A percentile compares a stretch with the other conserved stretches of the same genome.
Evolutionary conservation across 2,113 vertebrate species (phyloP).

Genomic region (Scomber japonicus): DNA sequence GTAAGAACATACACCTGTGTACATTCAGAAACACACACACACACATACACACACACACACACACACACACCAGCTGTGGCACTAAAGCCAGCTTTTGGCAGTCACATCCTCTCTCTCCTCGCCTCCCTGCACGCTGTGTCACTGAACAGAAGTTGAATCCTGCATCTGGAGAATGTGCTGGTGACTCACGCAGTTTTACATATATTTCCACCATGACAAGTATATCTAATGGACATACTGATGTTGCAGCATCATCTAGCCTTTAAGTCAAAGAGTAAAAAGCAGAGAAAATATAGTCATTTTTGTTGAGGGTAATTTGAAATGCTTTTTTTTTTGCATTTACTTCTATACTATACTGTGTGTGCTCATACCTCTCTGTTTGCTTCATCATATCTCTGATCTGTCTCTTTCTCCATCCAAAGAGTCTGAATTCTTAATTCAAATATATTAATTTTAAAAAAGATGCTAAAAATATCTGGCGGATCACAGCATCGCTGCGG

Average conservation of each 20-base stretch:
- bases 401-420: slow-evolving; percentile 28
- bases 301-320: neutral
- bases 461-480: slow-evolving; percentile 65
- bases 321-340: neutral
- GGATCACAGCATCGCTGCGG: slow-evolving; percentile 27
- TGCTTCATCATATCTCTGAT: slow-evolving; percentile 19
- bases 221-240: slow-evolving; percentile 23
- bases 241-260: neutral
- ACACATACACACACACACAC: slow-evolving; percentile 29
- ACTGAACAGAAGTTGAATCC: slow-evolving; percentile 50
- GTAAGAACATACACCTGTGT: slow-evolving; percentile 22
- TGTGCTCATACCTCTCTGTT: neutral
- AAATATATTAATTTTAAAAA: slow-evolving; percentile 62
- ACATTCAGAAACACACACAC: slow-evolving; percentile 16
- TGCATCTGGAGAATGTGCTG: slow-evolving; percentile 56
- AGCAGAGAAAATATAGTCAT: neutral
- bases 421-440: slow-evolving; percentile 68
- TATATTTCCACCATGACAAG: slow-evolving; percentile 4
- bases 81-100: slow-evolving; percentile 65
- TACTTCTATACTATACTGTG: neutral
- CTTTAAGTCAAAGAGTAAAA: slow-evolving; percentile 26
- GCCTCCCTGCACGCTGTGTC: slow-evolving; percentile 53
- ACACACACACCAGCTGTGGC: slow-evolving; percentile 49
- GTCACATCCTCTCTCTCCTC: slow-evolving; percentile 31
- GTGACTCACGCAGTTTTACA: slow-evolving; percentile 40